phyloP scores from a whole-genome alignment of 2,797 vertebrate species.

The Micromesistius poutassou region DNA sequence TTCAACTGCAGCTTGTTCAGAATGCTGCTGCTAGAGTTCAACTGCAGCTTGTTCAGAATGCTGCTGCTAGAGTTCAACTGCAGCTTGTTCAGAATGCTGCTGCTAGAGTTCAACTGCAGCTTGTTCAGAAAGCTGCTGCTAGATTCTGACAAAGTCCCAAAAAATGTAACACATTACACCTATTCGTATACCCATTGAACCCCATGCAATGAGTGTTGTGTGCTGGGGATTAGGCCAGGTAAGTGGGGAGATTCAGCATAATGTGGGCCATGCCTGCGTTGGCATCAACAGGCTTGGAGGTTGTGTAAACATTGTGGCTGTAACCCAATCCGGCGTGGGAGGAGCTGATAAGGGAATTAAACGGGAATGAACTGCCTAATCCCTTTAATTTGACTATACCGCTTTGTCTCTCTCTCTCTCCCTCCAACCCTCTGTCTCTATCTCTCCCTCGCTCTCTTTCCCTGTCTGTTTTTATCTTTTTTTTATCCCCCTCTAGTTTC shows the following conservation, averaged over 20 bases:
- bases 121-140: too few relatives aligned
- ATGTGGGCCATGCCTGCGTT: conserved; percentile 68
- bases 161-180: too few relatives aligned
- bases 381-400: conserved; percentile 72
- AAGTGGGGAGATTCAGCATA: conserved; percentile 70
- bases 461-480: background rate
- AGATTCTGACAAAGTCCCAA: too few relatives aligned
- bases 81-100: too few relatives aligned
- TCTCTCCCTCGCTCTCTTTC: background rate
- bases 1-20: too few relatives aligned
- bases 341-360: conserved; percentile 76
- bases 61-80: too few relatives aligned
- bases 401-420: background rate
- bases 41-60: too few relatives aligned
- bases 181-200: too few relatives aligned
- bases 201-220: conserved; percentile 36
- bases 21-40: too few relatives aligned
- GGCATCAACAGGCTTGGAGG: conserved; percentile 56
- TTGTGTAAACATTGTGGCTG: conserved; percentile 69
- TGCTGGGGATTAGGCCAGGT: conserved; percentile 66
- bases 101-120: too few relatives aligned
- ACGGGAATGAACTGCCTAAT: conserved; percentile 71
- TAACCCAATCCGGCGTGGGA: conserved; percentile 71
- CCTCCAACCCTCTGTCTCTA: background rate
- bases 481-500: background rate